phyloP scores from a whole-genome alignment of 2,888 invertebrate species.

The Cataglyphis rosenhaueri region DNA sequence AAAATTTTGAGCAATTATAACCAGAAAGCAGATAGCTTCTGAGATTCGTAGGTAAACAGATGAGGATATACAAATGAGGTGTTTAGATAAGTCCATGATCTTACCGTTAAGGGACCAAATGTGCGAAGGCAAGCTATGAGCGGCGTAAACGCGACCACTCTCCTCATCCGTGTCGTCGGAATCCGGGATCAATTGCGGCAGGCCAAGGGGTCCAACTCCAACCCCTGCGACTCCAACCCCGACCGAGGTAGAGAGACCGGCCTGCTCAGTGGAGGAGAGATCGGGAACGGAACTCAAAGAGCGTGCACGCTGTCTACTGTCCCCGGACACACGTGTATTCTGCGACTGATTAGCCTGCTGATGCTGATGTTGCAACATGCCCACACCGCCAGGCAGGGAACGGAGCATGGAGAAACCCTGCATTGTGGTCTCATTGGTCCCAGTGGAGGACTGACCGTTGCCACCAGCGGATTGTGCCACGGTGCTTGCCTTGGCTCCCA shows the following conservation, averaged over 20 bases:
- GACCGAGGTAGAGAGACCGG: constrained; percentile 88
- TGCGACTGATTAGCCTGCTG: constrained; percentile 83
- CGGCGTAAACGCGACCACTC: constrained; percentile 91
- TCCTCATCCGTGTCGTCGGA: constrained; percentile 88
- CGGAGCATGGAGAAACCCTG: constrained; percentile 90
- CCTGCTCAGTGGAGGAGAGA: constrained; percentile 87
- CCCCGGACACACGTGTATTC: constrained; percentile 81
- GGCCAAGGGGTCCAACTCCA: constrained; percentile 86
- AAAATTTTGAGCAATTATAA: background rate
- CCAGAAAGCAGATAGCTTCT: background rate
- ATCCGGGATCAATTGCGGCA: constrained; percentile 88
- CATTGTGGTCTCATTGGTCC: constrained; percentile 88
- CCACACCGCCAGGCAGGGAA: constrained; percentile 90
- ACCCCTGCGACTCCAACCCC: constrained; percentile 88
- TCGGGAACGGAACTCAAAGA: constrained; percentile 94
- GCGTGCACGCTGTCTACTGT: constrained; percentile 91
- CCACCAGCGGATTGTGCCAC: constrained; percentile 86
- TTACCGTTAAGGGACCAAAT: constrained; percentile 97
- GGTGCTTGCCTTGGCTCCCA: constrained; percentile 95
- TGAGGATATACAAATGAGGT: no score
- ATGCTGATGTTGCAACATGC: constrained; percentile 89
- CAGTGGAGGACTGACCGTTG: constrained; percentile 91
- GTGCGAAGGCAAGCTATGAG: constrained; percentile 96
- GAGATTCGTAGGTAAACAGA: background rate
- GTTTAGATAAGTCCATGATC: constrained; percentile 78